Base-by-base conservation (phyloP, 2,113 vertebrate genomes). In the Strix aluco region DNA sequence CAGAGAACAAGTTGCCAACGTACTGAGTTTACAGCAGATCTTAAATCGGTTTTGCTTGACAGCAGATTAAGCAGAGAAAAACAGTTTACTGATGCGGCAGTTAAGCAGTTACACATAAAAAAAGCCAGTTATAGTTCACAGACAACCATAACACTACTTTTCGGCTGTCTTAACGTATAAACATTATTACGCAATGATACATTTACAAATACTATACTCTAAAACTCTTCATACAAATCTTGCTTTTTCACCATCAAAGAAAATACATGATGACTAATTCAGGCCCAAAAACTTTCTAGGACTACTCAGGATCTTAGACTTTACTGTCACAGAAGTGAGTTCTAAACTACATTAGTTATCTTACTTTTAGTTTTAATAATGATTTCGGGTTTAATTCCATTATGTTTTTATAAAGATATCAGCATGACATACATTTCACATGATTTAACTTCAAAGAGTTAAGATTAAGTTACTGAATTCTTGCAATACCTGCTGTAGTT, bases 381-480 rank as follows among this genome's bases (percentile, higher is more conserved):
- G 12, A 82, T 69, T 78, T 91, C 18, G 10, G 46, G 2, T 84
- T 92, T 78, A 94, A 91, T 79, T 94, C 63, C 51, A 86, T 91
- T 83, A 88, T 54, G 47, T 25, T 94, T 95, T 86, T 83, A 90
- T 82, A 81, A 93, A 95, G 36, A 23, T 67, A 91, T 75, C 86
- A 85, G 86, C 80, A 95, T 71, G 80, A 92, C 73, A 85, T 44
- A 65, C 29, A 85, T 67, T 91, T 96, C 75, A 89, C 40, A 61
- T 52, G 27, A 92, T 75, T 88, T 92, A 75, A 91, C 88, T 89
- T 97, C 95, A 96, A 96, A 96, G 91, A 49, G 49, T 87, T 96
- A 86, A 90, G 95, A 96, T 93, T 92, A 93, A 91, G 77, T 97
- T 95, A 94, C 86, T 83, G 81, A 92, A 97, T 97, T 96, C 80